A percentile compares a stretch with the other conserved stretches of the same genome.
These are phyloP conservation scores for Xenopus borealis DNA, from an alignment of 2,113 vertebrate species.

Conservation along the genomic window DNA sequence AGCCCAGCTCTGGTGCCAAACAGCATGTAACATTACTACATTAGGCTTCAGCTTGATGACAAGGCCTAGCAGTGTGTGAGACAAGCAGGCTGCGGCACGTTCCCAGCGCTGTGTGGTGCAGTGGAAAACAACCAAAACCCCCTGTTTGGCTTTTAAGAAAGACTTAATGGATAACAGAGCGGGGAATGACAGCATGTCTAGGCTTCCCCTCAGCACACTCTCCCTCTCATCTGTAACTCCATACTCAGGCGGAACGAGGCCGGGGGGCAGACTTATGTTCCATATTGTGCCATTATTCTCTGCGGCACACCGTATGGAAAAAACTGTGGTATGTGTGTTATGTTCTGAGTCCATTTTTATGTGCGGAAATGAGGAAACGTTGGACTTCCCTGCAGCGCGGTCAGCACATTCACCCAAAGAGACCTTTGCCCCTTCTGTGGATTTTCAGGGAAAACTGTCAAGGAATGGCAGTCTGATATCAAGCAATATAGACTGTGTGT, in stretches of 20 bases:
- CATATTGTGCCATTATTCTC: background rate
- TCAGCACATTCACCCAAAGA: background rate
- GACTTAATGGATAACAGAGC: slow-evolving; percentile 7
- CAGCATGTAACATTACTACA: too few species aligned
- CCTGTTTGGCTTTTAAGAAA: slow-evolving; percentile 34
- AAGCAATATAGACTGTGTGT: background rate
- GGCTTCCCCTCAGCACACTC: background rate
- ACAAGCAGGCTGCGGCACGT: background rate
- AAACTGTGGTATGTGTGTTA: background rate
- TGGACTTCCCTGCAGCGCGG: background rate
- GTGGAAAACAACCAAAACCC: background rate
- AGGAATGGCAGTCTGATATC: background rate
- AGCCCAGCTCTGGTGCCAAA: too few species aligned
- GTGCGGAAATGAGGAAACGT: background rate
- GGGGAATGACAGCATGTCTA: slow-evolving; percentile 18
- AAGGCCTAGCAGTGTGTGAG: background rate
- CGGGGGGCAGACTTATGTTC: background rate
- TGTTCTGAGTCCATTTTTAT: background rate
- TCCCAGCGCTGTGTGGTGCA: background rate
- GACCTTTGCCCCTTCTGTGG: background rate
- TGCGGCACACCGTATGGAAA: background rate
- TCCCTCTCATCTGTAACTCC: background rate
- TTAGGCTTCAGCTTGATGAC: background rate
- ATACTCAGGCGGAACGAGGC: background rate
- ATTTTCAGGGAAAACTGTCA: background rate